These are phyloP conservation scores for Leptopilina boulardi DNA, from an alignment of 1,140 invertebrate species.

Conservation along the genomic window DNA sequence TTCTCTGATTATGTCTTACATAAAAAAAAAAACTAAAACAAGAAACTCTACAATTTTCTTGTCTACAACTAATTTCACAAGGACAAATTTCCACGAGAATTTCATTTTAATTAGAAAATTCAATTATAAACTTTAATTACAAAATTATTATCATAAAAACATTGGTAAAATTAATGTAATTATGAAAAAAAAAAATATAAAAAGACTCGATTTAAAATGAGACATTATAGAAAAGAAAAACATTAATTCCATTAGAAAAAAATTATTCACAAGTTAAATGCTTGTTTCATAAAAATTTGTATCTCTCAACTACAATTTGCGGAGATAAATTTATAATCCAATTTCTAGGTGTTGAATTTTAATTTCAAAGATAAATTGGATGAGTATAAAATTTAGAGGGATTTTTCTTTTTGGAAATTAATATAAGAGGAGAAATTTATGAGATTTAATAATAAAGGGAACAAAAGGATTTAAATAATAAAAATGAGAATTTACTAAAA, in stretches of 20 bases:
- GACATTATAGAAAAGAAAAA: background rate
- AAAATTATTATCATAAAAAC: too few relatives aligned
- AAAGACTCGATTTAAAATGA: background rate
- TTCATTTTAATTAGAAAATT: background rate
- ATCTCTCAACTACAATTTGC: background rate
- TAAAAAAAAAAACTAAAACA: background rate
- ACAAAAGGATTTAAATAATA: too few relatives aligned
- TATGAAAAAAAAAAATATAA: background rate
- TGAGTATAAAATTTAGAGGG: background rate
- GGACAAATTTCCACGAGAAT: background rate
- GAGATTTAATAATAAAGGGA: background rate
- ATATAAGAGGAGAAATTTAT: background rate
- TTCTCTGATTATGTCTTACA: background rate
- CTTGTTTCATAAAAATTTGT: background rate
- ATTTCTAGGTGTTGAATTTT: background rate
- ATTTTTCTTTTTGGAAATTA: background rate
- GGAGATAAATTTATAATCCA: background rate
- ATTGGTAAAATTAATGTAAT: background rate
- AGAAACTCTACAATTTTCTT: background rate
- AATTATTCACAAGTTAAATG: background rate
- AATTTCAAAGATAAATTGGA: conserved; percentile 14
- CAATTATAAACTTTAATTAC: background rate
- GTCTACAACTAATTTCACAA: background rate
- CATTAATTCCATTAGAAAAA: background rate
- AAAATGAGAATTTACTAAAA: too few relatives aligned